phyloP scores from a whole-genome alignment of 1,140 invertebrate genomes.

The Drosophila nigromelanica region DNA sequence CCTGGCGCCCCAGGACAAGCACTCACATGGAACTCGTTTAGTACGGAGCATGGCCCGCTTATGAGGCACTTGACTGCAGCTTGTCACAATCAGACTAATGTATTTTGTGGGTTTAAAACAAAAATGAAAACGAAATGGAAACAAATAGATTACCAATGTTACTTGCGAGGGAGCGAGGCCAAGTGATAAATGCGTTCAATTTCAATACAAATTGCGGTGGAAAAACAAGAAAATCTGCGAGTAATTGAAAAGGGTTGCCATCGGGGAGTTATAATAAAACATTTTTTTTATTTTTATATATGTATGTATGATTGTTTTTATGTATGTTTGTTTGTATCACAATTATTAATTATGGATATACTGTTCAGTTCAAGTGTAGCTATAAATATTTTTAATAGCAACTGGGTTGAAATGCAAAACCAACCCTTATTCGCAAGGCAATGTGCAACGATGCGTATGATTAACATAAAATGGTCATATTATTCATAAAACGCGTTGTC shows the following conservation, averaged over 20 bases:
- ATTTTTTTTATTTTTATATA: neutral
- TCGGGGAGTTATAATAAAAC: neutral
- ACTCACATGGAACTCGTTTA: neutral
- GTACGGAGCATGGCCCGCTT: constrained; percentile 32
- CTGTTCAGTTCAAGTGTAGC: neutral
- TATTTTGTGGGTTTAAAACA: constrained; percentile 48
- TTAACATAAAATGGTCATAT: constrained; percentile 62
- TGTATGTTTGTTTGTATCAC: neutral
- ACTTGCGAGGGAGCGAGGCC: neutral
- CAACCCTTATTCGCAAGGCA: constrained; percentile 22
- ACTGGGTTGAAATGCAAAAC: constrained; percentile 26
- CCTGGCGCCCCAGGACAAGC: neutral
- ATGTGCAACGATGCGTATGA: constrained; percentile 63
- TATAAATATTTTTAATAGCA: constrained; percentile 17
- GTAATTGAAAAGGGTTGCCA: constrained; percentile 13
- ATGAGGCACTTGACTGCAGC: constrained; percentile 63
- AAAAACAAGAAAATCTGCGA: neutral
- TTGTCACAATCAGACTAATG: constrained; percentile 71
- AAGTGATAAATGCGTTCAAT: constrained; percentile 51
- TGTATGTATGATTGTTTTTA: neutral
- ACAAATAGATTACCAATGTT: constrained; percentile 32
- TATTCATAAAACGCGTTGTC: constrained; percentile 49
- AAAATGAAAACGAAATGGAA: constrained; percentile 1
- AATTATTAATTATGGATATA: neutral
- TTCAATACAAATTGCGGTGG: constrained; percentile 32